Evolutionary conservation across 2,113 vertebrate species (phyloP).

Genomic region (Nymphicus hollandicus): DNA sequence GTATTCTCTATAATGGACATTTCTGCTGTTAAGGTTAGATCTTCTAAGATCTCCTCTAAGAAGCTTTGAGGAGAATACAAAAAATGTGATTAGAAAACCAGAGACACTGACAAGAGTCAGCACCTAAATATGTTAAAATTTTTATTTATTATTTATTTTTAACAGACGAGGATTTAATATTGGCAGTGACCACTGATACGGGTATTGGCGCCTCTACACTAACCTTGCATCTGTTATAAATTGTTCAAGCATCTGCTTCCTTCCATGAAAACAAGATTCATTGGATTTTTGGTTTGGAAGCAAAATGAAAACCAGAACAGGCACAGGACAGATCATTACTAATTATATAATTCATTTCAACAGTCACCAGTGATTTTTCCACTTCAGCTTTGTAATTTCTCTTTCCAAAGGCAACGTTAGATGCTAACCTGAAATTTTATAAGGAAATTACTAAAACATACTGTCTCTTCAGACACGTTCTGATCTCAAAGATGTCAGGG

Average conservation of each 20-base stretch:
- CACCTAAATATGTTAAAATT: not conserved
- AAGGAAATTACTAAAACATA: not conserved
- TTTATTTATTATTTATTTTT: not conserved
- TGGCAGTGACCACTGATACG: not conserved
- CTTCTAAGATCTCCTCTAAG: too few species aligned
- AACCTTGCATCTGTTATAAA: conserved; percentile 23
- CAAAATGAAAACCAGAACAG: conserved; percentile 16
- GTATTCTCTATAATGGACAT: not conserved
- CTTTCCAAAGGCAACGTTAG: not conserved
- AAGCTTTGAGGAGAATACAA: not conserved
- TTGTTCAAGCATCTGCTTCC: conserved; percentile 26
- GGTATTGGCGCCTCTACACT: not conserved
- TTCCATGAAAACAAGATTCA: not conserved
- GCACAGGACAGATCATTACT: not conserved
- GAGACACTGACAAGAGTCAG: not conserved
- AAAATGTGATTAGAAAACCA: conserved; percentile 30
- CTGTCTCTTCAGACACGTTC: not conserved
- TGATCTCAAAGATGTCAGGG: not conserved
- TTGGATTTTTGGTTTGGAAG: not conserved
- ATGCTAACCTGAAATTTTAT: not conserved
- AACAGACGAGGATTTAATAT: not conserved
- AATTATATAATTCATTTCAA: not conserved
- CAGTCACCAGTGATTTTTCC: not conserved
- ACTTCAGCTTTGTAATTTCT: not conserved
- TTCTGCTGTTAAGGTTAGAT: not conserved